Evolutionary conservation across 2,113 vertebrate genomes (phyloP).

Genomic region (Gallinago jamesoni): DNA sequence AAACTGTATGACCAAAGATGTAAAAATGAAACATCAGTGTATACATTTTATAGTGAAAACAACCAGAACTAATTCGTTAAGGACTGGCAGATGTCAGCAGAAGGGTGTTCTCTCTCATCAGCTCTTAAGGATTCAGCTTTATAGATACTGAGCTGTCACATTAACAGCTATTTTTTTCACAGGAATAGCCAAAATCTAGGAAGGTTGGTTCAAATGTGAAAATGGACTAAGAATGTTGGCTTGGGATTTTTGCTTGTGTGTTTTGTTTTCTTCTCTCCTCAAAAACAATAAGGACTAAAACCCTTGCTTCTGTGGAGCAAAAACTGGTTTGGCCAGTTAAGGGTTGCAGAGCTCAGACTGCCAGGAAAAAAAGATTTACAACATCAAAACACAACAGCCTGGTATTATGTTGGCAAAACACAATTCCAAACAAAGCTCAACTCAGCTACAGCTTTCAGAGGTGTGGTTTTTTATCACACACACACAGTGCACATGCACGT

Average conservation of each 20-base stretch:
- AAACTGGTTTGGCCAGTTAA: conserved; percentile 23
- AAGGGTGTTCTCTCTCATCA: background rate
- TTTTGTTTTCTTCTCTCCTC: background rate
- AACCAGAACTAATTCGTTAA: background rate
- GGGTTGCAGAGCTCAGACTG: background rate
- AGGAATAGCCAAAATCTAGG: background rate
- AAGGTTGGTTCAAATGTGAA: background rate
- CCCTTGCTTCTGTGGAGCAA: background rate
- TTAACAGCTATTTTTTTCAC: background rate
- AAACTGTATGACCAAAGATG: background rate
- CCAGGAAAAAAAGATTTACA: background rate
- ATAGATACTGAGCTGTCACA: background rate
- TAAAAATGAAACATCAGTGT: background rate
- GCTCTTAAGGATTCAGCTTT: background rate
- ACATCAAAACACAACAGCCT: background rate
- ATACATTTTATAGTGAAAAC: background rate
- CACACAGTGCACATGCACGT: rapidly evolving
- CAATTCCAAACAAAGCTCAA: background rate
- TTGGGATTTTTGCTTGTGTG: background rate
- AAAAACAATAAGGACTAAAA: background rate
- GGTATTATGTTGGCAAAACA: background rate
- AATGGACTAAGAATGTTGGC: background rate
- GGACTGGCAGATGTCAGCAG: background rate
- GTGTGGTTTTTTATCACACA: background rate
- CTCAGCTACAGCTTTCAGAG: background rate